These are phyloP conservation scores for Garra rufa DNA, from an alignment of 2,113 vertebrate species.

Conservation along the genomic window DNA sequence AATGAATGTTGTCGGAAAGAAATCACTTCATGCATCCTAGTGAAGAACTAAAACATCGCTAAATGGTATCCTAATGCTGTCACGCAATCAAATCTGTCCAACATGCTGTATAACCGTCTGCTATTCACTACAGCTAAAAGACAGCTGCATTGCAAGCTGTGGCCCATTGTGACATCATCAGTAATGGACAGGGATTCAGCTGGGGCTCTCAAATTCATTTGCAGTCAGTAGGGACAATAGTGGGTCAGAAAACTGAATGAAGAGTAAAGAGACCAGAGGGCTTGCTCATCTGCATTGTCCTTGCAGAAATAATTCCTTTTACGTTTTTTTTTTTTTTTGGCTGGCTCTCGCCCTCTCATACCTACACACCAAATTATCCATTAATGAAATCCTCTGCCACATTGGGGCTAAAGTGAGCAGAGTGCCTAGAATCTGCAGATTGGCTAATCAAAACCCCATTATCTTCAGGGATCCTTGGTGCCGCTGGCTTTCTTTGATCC, in stretches of 20 bases:
- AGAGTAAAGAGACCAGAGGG: background rate
- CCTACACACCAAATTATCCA: conserved; percentile 49
- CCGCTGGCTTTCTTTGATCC: conserved; percentile 48
- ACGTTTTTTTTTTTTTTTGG: background rate
- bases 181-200: background rate
- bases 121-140: background rate
- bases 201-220: background rate
- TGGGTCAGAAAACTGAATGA: background rate
- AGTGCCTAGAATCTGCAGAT: conserved; percentile 49
- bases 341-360: background rate
- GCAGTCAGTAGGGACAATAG: background rate
- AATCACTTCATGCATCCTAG: background rate
- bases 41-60: background rate
- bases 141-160: background rate
- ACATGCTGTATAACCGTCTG: background rate
- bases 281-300: conserved; percentile 27
- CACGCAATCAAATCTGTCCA: background rate
- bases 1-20: conserved; percentile 7
- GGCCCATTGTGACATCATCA: background rate
- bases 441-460: conserved; percentile 67
- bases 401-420: conserved; percentile 46
- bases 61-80: background rate
- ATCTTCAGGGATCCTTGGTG: conserved; percentile 42
- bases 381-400: conserved; percentile 57
- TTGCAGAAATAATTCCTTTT: conserved; percentile 33